Evolutionary conservation across 2,888 invertebrate species (phyloP).

Genomic region (Xestia rhomboidea): DNA sequence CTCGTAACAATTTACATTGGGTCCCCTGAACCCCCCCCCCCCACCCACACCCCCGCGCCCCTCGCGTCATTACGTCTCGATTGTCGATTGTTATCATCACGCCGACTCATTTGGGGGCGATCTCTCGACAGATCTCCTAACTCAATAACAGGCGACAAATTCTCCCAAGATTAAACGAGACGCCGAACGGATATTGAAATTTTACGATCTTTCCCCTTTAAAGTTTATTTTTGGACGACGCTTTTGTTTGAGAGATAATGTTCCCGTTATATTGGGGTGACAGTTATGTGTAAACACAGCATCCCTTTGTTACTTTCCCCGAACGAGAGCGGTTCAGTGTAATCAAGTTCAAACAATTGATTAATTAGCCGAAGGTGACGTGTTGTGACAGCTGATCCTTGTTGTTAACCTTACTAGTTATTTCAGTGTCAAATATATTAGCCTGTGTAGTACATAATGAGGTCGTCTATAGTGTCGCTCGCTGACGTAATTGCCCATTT

Average conservation of each 20-base stretch:
- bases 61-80: slow-evolving; percentile 65
- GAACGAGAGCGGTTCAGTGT: slow-evolving; percentile 46
- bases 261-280: slow-evolving; percentile 65
- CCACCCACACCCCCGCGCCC: neutral
- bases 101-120: slow-evolving; percentile 66
- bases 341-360: slow-evolving; percentile 56
- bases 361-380: slow-evolving; percentile 40
- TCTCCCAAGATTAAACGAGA: slow-evolving; percentile 79
- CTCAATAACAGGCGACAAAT: slow-evolving; percentile 76
- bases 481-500: slow-evolving; percentile 51
- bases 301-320: slow-evolving; percentile 66
- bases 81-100: slow-evolving; percentile 73
- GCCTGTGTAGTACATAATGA: slow-evolving; percentile 30
- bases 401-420: slow-evolving; percentile 23
- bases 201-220: slow-evolving; percentile 76
- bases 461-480: slow-evolving; percentile 24
- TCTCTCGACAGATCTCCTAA: slow-evolving; percentile 64
- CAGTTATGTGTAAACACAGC: slow-evolving; percentile 65
- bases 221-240: slow-evolving; percentile 73
- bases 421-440: slow-evolving; percentile 44
- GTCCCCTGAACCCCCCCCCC: neutral
- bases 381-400: neutral
- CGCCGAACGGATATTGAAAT: slow-evolving; percentile 81
- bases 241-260: slow-evolving; percentile 69
- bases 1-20: slow-evolving; percentile 66